These are phyloP conservation scores for Ligdia adustata DNA, from an alignment of 2,888 invertebrate genomes.

Conservation along the genomic window DNA sequence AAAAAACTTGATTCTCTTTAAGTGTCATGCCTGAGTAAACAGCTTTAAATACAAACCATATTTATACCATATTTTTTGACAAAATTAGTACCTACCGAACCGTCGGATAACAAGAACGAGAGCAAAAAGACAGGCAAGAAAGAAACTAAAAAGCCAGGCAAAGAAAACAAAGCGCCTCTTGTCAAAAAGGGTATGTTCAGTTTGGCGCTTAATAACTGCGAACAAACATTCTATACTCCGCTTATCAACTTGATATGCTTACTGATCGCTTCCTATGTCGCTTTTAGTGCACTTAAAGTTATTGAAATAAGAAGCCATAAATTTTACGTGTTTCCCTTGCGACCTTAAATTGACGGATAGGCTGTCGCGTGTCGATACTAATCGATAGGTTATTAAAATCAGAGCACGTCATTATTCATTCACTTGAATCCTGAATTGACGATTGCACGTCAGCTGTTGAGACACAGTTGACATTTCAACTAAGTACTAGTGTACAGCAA, in stretches of 20 bases:
- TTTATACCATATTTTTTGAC: slow-evolving; percentile 29
- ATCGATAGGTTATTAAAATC: slow-evolving; percentile 23
- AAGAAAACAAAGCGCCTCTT: slow-evolving; percentile 69
- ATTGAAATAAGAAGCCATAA: slow-evolving; percentile 18
- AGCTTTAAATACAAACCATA: too few species aligned
- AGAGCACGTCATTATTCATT: slow-evolving; percentile 33
- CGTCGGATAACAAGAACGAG: slow-evolving; percentile 70
- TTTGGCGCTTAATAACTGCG: slow-evolving; percentile 45
- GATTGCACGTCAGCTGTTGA: slow-evolving; percentile 41
- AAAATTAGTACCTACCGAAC: slow-evolving; percentile 63
- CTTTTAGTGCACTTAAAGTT: slow-evolving; percentile 26
- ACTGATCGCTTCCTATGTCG: slow-evolving; percentile 23
- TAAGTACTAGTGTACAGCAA: slow-evolving; percentile 42
- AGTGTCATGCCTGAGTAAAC: neutral
- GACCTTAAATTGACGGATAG: slow-evolving; percentile 22
- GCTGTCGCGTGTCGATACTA: slow-evolving; percentile 31
- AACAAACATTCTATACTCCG: slow-evolving; percentile 22
- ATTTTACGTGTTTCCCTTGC: slow-evolving; percentile 15
- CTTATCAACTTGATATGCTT: slow-evolving; percentile 16
- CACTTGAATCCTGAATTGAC: slow-evolving; percentile 42
- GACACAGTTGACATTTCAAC: slow-evolving; percentile 50
- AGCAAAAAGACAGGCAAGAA: slow-evolving; percentile 72
- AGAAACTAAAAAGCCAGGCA: slow-evolving; percentile 69
- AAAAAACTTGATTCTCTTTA: neutral
- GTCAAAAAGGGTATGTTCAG: slow-evolving; percentile 73